Evolutionary conservation across 2,113 vertebrate genomes (phyloP).

Genomic region (Callithrix jacchus): DNA sequence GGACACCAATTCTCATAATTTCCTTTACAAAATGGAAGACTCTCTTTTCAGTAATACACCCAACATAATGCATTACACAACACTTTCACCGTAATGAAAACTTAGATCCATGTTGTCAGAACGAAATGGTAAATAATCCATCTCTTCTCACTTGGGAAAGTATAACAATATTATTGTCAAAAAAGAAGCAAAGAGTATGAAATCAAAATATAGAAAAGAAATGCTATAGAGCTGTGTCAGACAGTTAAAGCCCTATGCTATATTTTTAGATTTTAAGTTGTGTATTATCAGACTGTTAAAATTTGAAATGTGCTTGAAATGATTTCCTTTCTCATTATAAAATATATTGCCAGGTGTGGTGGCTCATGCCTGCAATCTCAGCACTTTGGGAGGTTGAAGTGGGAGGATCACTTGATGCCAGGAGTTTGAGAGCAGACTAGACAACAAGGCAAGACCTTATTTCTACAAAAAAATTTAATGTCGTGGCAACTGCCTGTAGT

Average conservation of each 20-base stretch:
- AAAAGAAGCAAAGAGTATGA: background rate
- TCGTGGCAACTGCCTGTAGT: too few relatives aligned
- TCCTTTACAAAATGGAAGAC: background rate
- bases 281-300: background rate
- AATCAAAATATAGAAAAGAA: background rate
- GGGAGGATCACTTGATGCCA: too few relatives aligned
- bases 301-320: background rate
- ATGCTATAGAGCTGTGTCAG: background rate
- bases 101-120: background rate
- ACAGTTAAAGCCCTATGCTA: background rate
- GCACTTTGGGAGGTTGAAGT: too few relatives aligned
- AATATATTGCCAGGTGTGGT: background rate
- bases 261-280: background rate
- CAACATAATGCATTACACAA: background rate
- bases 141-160: conserved; percentile 2
- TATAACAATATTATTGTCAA: background rate
- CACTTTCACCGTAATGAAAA: background rate
- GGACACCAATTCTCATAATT: background rate
- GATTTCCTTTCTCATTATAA: background rate
- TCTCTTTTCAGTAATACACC: background rate
- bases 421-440: too few relatives aligned
- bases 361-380: too few relatives aligned
- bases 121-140: background rate
- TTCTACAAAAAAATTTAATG: too few relatives aligned
- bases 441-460: too few relatives aligned